These are phyloP conservation scores for Lithophane socia DNA, from an alignment of 2,888 invertebrate genomes.

Conservation along the genomic window DNA sequence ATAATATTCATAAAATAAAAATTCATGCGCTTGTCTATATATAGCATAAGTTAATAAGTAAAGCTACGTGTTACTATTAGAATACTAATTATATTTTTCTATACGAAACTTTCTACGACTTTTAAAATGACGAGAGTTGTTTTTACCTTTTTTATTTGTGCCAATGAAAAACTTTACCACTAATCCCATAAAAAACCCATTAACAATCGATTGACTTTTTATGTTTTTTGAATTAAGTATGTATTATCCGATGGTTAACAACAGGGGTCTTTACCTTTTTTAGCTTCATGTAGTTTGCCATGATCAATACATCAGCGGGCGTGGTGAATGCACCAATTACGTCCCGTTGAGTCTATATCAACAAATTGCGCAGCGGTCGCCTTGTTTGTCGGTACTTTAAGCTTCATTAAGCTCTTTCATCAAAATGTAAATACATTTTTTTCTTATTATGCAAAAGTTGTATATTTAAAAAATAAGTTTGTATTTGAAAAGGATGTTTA, in stretches of 20 bases:
- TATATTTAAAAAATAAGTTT: neutral
- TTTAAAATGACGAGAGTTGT: constrained; percentile 70
- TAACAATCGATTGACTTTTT: neutral
- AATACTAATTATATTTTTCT: constrained; percentile 88
- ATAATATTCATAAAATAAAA: constrained; percentile 45
- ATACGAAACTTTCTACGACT: constrained; percentile 85
- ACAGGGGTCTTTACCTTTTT: constrained; percentile 21
- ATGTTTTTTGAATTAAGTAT: constrained; percentile 3
- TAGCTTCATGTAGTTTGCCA: constrained; percentile 16
- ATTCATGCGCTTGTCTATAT: constrained; percentile 70
- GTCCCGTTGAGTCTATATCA: constrained; percentile 51
- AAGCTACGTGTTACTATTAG: constrained; percentile 81
- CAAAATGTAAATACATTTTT: constrained; percentile 1
- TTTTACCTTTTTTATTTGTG: constrained; percentile 66
- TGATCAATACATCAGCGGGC: constrained; percentile 40
- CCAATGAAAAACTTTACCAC: constrained; percentile 59
- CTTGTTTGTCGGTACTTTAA: constrained; percentile 38
- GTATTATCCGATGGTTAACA: constrained; percentile 13
- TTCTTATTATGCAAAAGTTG: neutral
- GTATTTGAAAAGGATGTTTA: neutral
- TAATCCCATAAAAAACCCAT: neutral
- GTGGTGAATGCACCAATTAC: constrained; percentile 57
- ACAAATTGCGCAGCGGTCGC: constrained; percentile 52
- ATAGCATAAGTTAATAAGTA: constrained; percentile 64
- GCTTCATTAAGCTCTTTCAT: constrained; percentile 46